Evolutionary conservation across 2,888 invertebrate genomes (phyloP).

Genomic region (Eurytoma adleriae): DNA sequence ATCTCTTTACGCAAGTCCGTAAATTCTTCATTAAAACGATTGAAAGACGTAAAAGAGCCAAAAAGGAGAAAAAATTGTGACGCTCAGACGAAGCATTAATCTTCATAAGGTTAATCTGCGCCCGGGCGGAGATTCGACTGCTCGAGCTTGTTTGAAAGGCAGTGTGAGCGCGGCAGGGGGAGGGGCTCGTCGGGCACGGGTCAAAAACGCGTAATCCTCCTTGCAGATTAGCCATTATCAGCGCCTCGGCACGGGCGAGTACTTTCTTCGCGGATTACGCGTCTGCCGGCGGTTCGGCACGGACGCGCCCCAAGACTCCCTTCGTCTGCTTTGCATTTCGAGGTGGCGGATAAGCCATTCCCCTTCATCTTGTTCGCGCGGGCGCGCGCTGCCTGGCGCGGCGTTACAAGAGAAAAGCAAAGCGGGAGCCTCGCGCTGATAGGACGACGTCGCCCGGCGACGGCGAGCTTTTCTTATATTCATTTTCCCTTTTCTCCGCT

Average conservation of each 20-base stretch:
- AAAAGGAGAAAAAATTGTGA: background rate
- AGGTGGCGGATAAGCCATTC: slow-evolving; percentile 25
- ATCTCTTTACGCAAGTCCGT: too few relatives aligned
- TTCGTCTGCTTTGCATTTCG: background rate
- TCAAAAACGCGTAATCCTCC: slow-evolving; percentile 59
- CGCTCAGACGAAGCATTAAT: slow-evolving; percentile 25
- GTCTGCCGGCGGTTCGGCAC: slow-evolving; percentile 35
- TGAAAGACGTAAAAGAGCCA: background rate
- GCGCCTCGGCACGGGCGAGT: slow-evolving; percentile 45
- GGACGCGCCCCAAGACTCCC: slow-evolving; percentile 6
- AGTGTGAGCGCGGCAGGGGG: background rate
- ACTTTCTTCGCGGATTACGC: slow-evolving; percentile 56
- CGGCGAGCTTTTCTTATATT: background rate
- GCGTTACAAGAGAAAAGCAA: slow-evolving; percentile 3
- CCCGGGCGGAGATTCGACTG: background rate
- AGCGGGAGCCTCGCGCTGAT: background rate
- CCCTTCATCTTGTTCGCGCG: slow-evolving; percentile 17
- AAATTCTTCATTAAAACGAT: too few relatives aligned
- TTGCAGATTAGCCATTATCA: slow-evolving; percentile 62
- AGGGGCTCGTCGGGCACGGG: background rate
- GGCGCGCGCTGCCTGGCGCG: background rate
- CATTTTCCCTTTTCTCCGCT: background rate
- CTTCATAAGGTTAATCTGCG: slow-evolving; percentile 38
- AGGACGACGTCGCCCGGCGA: background rate
- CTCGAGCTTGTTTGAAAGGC: slow-evolving; percentile 14